Base-by-base conservation (phyloP, 2,888 invertebrate species). In the Macrosoma leucophasiata region DNA sequence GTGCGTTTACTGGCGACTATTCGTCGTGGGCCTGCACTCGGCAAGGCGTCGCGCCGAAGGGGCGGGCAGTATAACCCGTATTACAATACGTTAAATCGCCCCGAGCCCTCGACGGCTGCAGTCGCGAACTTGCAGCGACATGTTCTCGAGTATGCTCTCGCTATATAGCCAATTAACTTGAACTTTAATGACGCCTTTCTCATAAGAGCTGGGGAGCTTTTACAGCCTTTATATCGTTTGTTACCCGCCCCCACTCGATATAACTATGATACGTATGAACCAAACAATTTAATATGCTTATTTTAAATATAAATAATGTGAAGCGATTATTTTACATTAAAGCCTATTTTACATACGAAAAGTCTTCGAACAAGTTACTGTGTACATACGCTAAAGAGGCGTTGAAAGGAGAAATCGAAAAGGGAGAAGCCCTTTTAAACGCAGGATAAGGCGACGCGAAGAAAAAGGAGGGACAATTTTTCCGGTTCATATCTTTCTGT, bases 401-500 rank as follows among this genome's bases (percentile, higher is more conserved):
- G 65, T 49, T 69, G 67, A 72, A 73, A 65, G 62, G 64, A 63
- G 61, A 72, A 68, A 60, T 64, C 63, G 62, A 65, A 66, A 71
- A 64, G 66, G 58, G 60, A 64, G 67, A 31, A 55, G 60, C 61
- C 65, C 69, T 71, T 71, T 64, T 63, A 62, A 62, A 58, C 57
- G 56, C 51, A 55, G 64, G 62, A 75, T 69, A 65, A 69, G 60
- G 63, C 59, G 66, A 68, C 66, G 68, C 60, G 66, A 72, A 71
- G 73, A 74, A 79, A 77, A 77, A 73, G 57, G 73, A 75, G 66
- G 76, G 78, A 73, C 76, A 72, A 73, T 81, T 82, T 81, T 79
- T 82, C 77, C 81, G 79, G 77, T 78, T 81, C 81, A 81, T 78
- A 81, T 79, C 72, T 72, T 71, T 77, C 69, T 72, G 70, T 79